Evolutionary conservation across 2,113 vertebrate species (phyloP), one percentile per base, ranked within the genome.

Genomic region (Uria aalge): DNA sequence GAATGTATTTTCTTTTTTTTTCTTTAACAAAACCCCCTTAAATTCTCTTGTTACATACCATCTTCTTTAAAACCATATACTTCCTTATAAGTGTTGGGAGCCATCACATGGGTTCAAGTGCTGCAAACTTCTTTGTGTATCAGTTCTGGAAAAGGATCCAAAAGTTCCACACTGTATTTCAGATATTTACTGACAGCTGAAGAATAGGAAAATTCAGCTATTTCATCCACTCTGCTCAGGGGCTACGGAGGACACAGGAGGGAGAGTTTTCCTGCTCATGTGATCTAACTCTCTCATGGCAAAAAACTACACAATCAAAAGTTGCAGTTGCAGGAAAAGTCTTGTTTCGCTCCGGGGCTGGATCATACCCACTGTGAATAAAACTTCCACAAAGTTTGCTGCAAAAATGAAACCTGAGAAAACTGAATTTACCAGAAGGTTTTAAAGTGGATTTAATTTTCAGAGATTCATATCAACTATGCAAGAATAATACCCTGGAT

Each of bases 261-360:
- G 26, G 13, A 72, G 20, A 55, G 7, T 26, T 88, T 85, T 62
- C 50, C 45, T 55, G 32, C 60, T 56, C 43, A 0, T 32, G 32
- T 82, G 48, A 34, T 94, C 62, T 3, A n/a, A 32, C 22, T 56
- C 48, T 82, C 38, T 90, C 30, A 34, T 62, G 47, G 60, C 45
- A 89, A 94, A 94, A 86, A 59, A 32, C 52, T 34, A 71, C n/a
- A 56, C 68, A 95, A 91, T 84, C 72, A 96, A 87, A 89, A 86
- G 82, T 43, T 92, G 73, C 69, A 43, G 47, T 53, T 52, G 50
- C 59, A 89, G 34, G 48, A 48, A 59, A 88, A 94, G 6, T 59
- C 80, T 77, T 87, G 56, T 78, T 87, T 88, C 60, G 64, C 93
- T 96, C 22, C 64, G 71, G 89, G 93, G 80, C 64, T 96, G 77